Conservation (phyloP, 2,888 invertebrate genomes). For the Steromphala cineraria region DNA sequence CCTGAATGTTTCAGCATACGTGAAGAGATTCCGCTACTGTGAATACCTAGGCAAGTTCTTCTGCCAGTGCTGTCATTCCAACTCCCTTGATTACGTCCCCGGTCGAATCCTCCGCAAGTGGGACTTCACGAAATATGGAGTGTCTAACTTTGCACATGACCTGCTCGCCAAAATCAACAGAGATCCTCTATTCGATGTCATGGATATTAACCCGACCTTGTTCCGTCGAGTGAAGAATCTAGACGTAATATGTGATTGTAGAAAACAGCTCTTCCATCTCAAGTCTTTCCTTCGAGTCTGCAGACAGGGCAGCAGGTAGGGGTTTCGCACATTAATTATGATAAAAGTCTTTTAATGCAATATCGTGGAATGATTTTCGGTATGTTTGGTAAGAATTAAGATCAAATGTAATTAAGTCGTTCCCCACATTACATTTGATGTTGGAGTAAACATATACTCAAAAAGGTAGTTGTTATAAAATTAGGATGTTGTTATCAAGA, state of each 20-base stretch:
- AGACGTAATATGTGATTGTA: constrained; percentile 79
- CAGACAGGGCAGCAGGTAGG: constrained; percentile 80
- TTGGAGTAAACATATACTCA: too few relatives aligned
- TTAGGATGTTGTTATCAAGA: too few relatives aligned
- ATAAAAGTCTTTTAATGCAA: neutral
- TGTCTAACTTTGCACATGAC: constrained; percentile 87
- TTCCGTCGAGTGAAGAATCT: constrained; percentile 82
- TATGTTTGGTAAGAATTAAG: too few relatives aligned
- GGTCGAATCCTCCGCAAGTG: constrained; percentile 77
- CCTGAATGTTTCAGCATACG: constrained; percentile 77
- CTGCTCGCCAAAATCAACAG: constrained; percentile 85
- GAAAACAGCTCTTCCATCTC: constrained; percentile 83
- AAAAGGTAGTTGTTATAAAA: too few relatives aligned
- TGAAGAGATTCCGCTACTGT: constrained; percentile 86
- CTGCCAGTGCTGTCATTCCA: constrained; percentile 90
- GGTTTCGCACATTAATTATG: neutral
- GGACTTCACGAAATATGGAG: constrained; percentile 83
- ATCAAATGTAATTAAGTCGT: too few relatives aligned
- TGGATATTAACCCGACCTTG: constrained; percentile 83
- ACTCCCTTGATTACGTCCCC: constrained; percentile 83
- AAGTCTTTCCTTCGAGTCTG: constrained; percentile 85
- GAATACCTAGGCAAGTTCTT: constrained; percentile 90
- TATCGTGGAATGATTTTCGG: too few relatives aligned
- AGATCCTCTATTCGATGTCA: constrained; percentile 87
- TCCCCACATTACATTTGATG: too few relatives aligned